Evolutionary conservation across 2,113 vertebrate genomes (phyloP).

Genomic region (Sula dactylatra): DNA sequence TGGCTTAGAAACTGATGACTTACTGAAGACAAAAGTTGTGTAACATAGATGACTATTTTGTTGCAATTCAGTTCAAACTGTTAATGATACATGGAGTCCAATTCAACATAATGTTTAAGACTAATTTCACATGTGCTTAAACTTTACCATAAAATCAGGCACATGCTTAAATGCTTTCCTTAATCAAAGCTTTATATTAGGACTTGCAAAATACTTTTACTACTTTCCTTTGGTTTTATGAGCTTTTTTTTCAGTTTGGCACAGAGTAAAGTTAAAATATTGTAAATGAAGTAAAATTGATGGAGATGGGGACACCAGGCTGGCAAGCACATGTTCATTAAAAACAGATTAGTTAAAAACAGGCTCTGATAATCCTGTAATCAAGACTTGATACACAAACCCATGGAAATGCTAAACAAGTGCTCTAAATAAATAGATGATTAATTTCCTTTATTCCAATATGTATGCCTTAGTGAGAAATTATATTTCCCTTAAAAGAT

Average conservation of each 20-base stretch:
- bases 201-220: slow-evolving; percentile 14
- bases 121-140: slow-evolving; percentile 53
- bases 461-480: background rate
- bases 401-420: slow-evolving; percentile 34
- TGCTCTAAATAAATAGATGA: slow-evolving; percentile 53
- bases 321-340: slow-evolving; percentile 48
- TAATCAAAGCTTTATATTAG: slow-evolving; percentile 39
- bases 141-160: slow-evolving; percentile 27
- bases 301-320: background rate
- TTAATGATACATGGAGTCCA: slow-evolving; percentile 35
- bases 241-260: background rate
- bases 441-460: slow-evolving; percentile 45
- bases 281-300: slow-evolving; percentile 9
- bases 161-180: slow-evolving; percentile 36
- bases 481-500: slow-evolving; percentile 3
- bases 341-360: slow-evolving; percentile 60
- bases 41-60: background rate
- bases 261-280: background rate
- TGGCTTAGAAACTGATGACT: background rate
- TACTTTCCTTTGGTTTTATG: background rate
- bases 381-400: slow-evolving; percentile 53
- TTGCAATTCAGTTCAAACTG: background rate
- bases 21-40: background rate
- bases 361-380: slow-evolving; percentile 54
- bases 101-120: slow-evolving; percentile 20